Conservation (phyloP, 2,888 invertebrate species). For the Alcis repandata region DNA sequence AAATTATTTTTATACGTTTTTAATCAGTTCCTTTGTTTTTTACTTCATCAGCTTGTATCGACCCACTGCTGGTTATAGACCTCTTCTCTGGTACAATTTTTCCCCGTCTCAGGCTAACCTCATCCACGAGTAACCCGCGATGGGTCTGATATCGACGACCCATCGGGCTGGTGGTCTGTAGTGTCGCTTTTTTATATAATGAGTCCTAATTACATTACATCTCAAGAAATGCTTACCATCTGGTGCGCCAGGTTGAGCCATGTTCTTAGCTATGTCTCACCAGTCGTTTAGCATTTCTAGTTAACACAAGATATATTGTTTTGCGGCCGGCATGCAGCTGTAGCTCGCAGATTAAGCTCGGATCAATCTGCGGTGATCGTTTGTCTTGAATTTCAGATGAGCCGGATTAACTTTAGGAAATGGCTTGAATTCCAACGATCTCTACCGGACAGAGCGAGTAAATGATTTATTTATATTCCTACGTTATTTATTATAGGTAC, state of each 20-base stretch:
- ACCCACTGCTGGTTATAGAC: too few relatives aligned
- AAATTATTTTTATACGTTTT: too few relatives aligned
- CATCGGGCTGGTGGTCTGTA: too few relatives aligned
- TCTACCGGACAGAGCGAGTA: neutral
- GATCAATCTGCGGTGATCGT: slow-evolving; percentile 16
- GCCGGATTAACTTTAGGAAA: slow-evolving; percentile 8
- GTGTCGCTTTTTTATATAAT: neutral
- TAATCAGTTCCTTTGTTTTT: too few relatives aligned
- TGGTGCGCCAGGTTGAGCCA: too few relatives aligned
- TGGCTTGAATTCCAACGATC: slow-evolving; percentile 13
- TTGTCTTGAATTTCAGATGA: slow-evolving; percentile 25
- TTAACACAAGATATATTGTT: neutral
- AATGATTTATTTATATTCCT: neutral
- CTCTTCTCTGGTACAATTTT: too few relatives aligned
- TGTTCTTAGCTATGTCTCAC: too few relatives aligned
- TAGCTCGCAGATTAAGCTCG: slow-evolving; percentile 2
- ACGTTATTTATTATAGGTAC: neutral
- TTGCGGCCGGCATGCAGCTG: neutral
- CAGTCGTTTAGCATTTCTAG: neutral
- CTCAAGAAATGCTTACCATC: too few relatives aligned
- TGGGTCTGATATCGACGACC: too few relatives aligned
- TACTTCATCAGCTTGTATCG: too few relatives aligned
- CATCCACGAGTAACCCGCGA: too few relatives aligned
- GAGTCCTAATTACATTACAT: neutral
- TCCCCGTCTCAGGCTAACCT: too few relatives aligned